A percentile compares a stretch with the other conserved stretches of the same genome.
These are phyloP conservation scores for Monodelphis domestica DNA, from an alignment of 2,797 vertebrate species.

Conservation along the genomic window DNA sequence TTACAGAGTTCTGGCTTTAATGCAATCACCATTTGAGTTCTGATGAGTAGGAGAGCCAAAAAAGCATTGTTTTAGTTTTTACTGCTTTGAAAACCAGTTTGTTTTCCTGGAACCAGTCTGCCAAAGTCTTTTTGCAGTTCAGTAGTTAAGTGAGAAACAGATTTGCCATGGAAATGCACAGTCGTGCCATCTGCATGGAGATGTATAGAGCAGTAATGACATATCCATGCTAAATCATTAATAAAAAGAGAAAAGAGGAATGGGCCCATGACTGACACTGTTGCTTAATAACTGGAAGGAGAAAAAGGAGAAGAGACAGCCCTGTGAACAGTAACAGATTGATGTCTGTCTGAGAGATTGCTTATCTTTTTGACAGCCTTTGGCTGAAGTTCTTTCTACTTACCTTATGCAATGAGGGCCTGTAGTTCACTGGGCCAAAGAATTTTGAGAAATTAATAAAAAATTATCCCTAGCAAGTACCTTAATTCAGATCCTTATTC, in stretches of 20 bases:
- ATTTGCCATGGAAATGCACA: conserved; percentile 92
- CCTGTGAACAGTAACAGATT: conserved; percentile 87
- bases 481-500: conserved; percentile 64
- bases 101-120: conserved; percentile 91
- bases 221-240: conserved; percentile 89
- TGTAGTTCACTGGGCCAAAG: conserved; percentile 78
- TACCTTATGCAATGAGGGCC: conserved; percentile 78
- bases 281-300: conserved; percentile 82
- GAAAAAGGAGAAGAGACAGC: conserved; percentile 86
- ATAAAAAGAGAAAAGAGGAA: conserved; percentile 88
- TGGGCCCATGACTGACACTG: conserved; percentile 86
- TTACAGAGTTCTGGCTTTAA: conserved; percentile 80
- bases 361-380: conserved; percentile 85
- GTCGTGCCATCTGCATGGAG: conserved; percentile 90
- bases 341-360: conserved; percentile 83
- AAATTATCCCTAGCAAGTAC: conserved; percentile 36
- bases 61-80: conserved; percentile 91
- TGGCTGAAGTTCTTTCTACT: conserved; percentile 81
- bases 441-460: conserved; percentile 73
- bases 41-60: conserved; percentile 87
- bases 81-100: conserved; percentile 90
- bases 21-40: conserved; percentile 86
- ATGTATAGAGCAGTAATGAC: conserved; percentile 89
- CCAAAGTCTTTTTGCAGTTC: conserved; percentile 91
- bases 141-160: conserved; percentile 91